Evolutionary conservation across 2,888 invertebrate species (phyloP), one percentile per base, ranked within the genome.

Genomic region (Drosophila lacicola): DNA sequence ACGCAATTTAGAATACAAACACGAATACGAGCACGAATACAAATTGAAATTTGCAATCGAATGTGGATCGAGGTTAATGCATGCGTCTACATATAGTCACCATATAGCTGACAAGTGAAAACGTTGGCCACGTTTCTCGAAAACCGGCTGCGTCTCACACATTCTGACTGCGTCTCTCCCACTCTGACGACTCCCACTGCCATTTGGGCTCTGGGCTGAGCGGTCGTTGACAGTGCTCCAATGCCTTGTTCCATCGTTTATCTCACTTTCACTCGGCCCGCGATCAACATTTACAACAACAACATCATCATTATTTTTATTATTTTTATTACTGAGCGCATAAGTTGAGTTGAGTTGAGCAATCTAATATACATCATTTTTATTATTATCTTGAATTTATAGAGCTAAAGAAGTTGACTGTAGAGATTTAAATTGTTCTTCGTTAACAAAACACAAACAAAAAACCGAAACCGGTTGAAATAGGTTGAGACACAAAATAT

Each of bases 1-100:
- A 77, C 74, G 77, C 76, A 77, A 72, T 73, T 56, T 56, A 49
- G 55, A 66, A 66, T 66, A 69, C 36, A 44, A 51, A 36, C 42
- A 46, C 21, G 50, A 33, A 33, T 21, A 14, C 29, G 33, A 49
- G 54, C 33, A 9, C 68, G 45, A 72, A 65, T 63, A 69, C 70
- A 63, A 70, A 74, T 64, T 77, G 61, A 70, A 76, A 80, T 72
- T 80, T 50, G 68, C 80, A 82, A 82, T 78, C 71, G 74, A 80
- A 84, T 75, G 78, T 87, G 84, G 83, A 86, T 83, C 83, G 83
- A 84, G 87, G 86, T 80, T 78, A 72, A 72, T 72, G 71, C 58
- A 74, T 74, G 62, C 68, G 47, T 29, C 51, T 54, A 54, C 45
- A 69, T 54, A 68, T 41, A 51, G 55, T 21, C 36, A 36, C 39